These are phyloP conservation scores for Luehdorfia chinensis DNA, from an alignment of 1,140 invertebrate genomes.

Conservation along the genomic window DNA sequence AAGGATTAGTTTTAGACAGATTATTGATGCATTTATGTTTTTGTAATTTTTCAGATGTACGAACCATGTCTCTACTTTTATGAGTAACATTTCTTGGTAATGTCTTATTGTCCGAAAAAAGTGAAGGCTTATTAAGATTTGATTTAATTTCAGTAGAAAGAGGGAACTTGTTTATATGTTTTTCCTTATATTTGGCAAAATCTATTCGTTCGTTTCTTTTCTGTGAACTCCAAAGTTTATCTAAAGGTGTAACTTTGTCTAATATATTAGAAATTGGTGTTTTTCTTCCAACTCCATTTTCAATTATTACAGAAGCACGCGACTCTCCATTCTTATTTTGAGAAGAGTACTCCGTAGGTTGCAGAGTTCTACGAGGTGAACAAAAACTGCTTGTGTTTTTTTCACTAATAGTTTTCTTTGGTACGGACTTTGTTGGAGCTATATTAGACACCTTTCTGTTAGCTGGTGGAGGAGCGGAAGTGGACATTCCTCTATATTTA, in stretches of 20 bases:
- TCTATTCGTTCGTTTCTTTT: slow-evolving; percentile 68
- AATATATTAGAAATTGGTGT: slow-evolving; percentile 73
- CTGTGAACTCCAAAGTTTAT: slow-evolving; percentile 70
- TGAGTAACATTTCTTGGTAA: slow-evolving; percentile 30
- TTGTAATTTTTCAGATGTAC: slow-evolving; percentile 65
- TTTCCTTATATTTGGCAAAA: slow-evolving; percentile 45
- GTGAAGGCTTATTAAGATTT: slow-evolving; percentile 13
- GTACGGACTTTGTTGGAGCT: slow-evolving; percentile 20
- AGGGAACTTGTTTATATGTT: slow-evolving; percentile 30
- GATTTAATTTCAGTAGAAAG: slow-evolving; percentile 21
- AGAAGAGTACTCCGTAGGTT: slow-evolving; percentile 65
- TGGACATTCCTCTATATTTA: slow-evolving; percentile 60
- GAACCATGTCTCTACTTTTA: slow-evolving; percentile 65
- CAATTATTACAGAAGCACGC: slow-evolving; percentile 51
- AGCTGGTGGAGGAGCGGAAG: slow-evolving; percentile 51
- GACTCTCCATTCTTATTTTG: slow-evolving; percentile 38
- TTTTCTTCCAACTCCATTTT: slow-evolving; percentile 70
- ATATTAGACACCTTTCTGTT: slow-evolving; percentile 41
- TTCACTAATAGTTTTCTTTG: slow-evolving; percentile 32
- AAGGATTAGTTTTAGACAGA: slow-evolving; percentile 47
- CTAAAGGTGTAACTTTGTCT: slow-evolving; percentile 69
- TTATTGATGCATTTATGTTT: slow-evolving; percentile 49
- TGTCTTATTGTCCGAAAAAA: slow-evolving; percentile 12
- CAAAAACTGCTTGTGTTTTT: slow-evolving; percentile 67
- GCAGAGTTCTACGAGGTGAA: slow-evolving; percentile 63